Evolutionary conservation across 92 coral and sea anemone genomes (phyloP).

Genomic region (Nematostella vectensis): DNA sequence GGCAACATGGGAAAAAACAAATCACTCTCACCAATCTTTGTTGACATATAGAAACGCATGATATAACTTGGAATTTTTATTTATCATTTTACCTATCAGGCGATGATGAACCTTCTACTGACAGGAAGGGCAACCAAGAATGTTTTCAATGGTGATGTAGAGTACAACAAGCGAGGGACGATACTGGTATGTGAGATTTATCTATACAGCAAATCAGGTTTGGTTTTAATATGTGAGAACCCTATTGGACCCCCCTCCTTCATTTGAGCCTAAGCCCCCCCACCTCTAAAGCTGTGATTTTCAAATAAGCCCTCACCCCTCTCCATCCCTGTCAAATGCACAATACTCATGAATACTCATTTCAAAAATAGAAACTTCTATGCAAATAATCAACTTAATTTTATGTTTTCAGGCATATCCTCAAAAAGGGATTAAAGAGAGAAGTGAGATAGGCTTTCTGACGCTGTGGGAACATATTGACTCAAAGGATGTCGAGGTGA

Average conservation of each 20-base stretch:
- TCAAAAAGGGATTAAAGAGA: conserved; percentile 42
- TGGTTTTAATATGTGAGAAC: background rate
- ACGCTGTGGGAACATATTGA: conserved; percentile 47
- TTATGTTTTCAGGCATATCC: conserved; percentile 54
- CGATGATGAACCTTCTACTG: conserved; percentile 60
- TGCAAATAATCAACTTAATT: too few relatives aligned
- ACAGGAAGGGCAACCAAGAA: conserved; percentile 62
- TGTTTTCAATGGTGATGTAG: conserved; percentile 57
- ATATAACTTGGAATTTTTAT: too few relatives aligned
- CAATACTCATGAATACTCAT: too few relatives aligned
- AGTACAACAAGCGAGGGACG: conserved; percentile 50
- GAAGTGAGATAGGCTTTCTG: conserved; percentile 70
- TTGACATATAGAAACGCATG: too few relatives aligned
- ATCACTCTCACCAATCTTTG: too few relatives aligned
- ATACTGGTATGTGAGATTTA: conserved; percentile 54
- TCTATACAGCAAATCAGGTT: too few relatives aligned
- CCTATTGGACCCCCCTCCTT: too few relatives aligned
- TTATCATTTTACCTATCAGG: conserved; percentile 16
- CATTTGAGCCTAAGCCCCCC: too few relatives aligned
- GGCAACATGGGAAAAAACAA: too few relatives aligned
- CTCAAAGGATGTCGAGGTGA: conserved; percentile 37
- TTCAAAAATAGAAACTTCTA: too few relatives aligned
- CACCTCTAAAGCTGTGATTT: background rate
- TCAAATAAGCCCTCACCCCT: background rate
- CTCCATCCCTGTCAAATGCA: too few relatives aligned